A percentile compares a stretch with the other conserved stretches of the same genome.
These are phyloP conservation scores for Caenorhabditis inopinata DNA, from an alignment of 1,140 invertebrate species.

Conservation along the genomic window DNA sequence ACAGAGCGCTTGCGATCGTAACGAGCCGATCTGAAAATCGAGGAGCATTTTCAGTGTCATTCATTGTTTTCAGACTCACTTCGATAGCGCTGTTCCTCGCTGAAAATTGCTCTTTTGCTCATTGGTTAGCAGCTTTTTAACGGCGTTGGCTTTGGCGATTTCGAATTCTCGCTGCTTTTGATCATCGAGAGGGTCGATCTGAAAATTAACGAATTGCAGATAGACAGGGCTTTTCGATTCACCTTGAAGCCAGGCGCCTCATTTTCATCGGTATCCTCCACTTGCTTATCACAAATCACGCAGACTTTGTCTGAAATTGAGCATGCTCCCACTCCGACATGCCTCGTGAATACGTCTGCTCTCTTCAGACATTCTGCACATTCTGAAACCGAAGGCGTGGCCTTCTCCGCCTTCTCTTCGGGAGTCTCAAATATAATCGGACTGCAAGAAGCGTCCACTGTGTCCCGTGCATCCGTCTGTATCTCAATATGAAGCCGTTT, in stretches of 20 bases:
- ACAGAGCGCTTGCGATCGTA: slow-evolving; percentile 26
- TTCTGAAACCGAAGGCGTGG: neutral
- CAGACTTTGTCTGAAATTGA: slow-evolving; percentile 36
- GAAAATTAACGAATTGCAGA: neutral
- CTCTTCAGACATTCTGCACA: slow-evolving; percentile 16
- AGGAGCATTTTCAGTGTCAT: no score
- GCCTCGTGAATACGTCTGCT: slow-evolving; percentile 9
- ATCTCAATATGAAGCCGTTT: neutral
- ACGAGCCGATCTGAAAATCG: slow-evolving; percentile 32
- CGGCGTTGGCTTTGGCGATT: neutral
- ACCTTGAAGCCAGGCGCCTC: slow-evolving; percentile 40
- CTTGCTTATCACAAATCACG: slow-evolving; percentile 31
- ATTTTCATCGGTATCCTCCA: slow-evolving; percentile 40
- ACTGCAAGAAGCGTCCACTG: neutral
- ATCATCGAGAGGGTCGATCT: neutral
- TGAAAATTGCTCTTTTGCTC: slow-evolving; percentile 36
- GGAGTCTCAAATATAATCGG: neutral
- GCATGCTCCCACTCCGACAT: slow-evolving; percentile 39
- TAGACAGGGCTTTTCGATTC: neutral
- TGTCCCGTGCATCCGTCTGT: neutral
- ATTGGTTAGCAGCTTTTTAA: slow-evolving; percentile 42
- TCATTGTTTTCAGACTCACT: no score
- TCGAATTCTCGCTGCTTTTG: slow-evolving; percentile 23
- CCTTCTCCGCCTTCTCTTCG: neutral
- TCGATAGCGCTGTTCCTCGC: neutral